These are phyloP conservation scores for Leptopilina boulardi DNA, from an alignment of 1,140 invertebrate genomes.

Conservation along the genomic window DNA sequence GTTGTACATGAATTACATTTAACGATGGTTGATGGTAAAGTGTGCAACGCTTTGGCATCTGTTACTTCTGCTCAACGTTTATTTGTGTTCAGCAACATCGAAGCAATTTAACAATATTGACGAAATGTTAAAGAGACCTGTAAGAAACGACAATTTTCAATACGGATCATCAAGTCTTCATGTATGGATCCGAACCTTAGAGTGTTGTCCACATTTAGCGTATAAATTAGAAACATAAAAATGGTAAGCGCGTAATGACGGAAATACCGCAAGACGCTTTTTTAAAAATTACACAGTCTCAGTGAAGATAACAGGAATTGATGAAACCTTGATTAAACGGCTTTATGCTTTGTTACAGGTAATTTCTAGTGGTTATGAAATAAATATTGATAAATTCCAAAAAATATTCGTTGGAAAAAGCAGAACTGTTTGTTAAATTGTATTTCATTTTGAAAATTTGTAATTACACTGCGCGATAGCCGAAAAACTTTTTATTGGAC, in stretches of 20 bases:
- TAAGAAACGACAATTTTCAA: constrained; percentile 13
- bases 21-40: constrained; percentile 74
- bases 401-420: no score
- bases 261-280: no score
- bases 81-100: constrained; percentile 42
- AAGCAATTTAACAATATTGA: constrained; percentile 36
- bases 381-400: no score
- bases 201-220: constrained; percentile 38
- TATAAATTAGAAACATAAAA: constrained; percentile 21
- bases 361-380: no score
- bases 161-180: constrained; percentile 38
- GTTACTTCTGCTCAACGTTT: constrained; percentile 52
- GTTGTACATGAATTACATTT: constrained; percentile 57
- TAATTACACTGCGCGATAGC: no score
- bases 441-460: no score
- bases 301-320: no score
- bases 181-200: constrained; percentile 38
- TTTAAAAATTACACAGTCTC: no score
- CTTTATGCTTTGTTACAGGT: no score
- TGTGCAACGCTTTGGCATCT: constrained; percentile 68
- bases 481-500: no score
- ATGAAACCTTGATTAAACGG: no score
- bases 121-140: background rate
- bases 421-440: no score
- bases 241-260: background rate